These are phyloP conservation scores for Marmota monax DNA, from an alignment of 2,113 vertebrate genomes.

Conservation along the genomic window DNA sequence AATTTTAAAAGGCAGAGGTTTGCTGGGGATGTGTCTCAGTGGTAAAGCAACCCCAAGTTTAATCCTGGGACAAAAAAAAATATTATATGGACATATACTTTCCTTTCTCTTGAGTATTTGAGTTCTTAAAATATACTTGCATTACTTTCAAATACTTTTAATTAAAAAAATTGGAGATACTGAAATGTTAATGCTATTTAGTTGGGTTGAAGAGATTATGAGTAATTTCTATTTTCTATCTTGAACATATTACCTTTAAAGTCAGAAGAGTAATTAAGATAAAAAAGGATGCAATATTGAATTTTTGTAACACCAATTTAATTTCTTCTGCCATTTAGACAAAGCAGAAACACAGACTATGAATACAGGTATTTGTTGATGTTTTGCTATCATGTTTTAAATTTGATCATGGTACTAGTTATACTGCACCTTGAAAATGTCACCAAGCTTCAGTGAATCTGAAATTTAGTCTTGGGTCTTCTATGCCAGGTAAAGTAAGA, in stretches of 20 bases:
- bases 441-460: background rate
- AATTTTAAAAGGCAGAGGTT: too few species aligned
- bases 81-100: background rate
- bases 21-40: too few species aligned
- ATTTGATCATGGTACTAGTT: background rate
- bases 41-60: too few species aligned
- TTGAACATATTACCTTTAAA: conserved; percentile 9
- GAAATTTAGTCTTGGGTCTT: background rate
- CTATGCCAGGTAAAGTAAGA: background rate
- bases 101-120: background rate
- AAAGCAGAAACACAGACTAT: background rate
- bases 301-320: background rate
- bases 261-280: background rate
- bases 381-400: background rate
- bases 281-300: background rate
- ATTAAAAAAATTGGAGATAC: background rate
- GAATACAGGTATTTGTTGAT: background rate
- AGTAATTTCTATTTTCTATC: background rate
- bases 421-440: background rate
- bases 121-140: background rate
- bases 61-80: too few species aligned
- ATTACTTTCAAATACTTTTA: background rate
- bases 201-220: background rate
- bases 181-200: background rate
- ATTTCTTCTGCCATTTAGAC: background rate